Percentiles rank a stretch among this genome's conserved stretches.
Conservation (phyloP, 2,888 invertebrate genomes). For the Ectemnius cavifrons region DNA sequence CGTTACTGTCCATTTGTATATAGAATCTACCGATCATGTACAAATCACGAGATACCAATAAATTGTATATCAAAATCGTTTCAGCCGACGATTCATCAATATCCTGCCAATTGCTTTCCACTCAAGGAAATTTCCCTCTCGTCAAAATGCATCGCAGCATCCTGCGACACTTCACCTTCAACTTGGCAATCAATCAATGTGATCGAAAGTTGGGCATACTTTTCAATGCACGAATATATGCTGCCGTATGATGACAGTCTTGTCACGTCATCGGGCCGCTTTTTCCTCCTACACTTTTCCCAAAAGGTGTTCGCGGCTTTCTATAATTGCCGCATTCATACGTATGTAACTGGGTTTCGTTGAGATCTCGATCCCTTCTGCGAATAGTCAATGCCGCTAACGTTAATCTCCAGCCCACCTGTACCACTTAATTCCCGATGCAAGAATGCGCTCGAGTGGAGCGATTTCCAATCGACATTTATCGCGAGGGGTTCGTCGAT, state of each 20-base stretch:
- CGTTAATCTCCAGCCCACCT: conserved; percentile 45
- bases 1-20: conserved; percentile 20
- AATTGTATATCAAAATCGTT: no score
- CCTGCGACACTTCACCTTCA: not conserved
- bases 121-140: no score
- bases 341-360: conserved; percentile 59
- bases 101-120: no score
- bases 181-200: conserved; percentile 36
- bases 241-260: conserved; percentile 46
- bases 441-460: conserved; percentile 23
- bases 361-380: conserved; percentile 13
- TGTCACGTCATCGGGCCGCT: conserved; percentile 59
- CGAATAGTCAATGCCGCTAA: not conserved
- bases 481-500: no score
- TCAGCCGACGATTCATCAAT: no score
- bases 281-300: conserved; percentile 51
- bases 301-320: conserved; percentile 53
- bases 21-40: not conserved
- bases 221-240: conserved; percentile 12
- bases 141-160: not conserved
- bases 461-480: not conserved
- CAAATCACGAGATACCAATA: no score
- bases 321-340: conserved; percentile 26
- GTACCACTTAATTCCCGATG: conserved; percentile 26
- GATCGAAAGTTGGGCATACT: conserved; percentile 35